Evolutionary conservation across 2,888 invertebrate genomes (phyloP).

Genomic region (Drosophila greeni): DNA sequence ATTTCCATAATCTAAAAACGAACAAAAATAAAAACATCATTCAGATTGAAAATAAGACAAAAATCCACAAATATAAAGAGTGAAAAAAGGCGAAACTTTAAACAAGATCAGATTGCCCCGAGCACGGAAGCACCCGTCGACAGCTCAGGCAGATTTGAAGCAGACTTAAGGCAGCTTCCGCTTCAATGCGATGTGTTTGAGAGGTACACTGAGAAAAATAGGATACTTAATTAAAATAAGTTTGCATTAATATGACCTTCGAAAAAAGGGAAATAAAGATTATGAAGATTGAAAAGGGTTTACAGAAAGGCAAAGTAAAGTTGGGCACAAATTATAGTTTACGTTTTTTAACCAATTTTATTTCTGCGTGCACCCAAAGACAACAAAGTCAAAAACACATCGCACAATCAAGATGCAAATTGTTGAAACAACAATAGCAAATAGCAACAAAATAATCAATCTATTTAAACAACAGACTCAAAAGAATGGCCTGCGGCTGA

Average conservation of each 20-base stretch:
- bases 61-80: conserved; percentile 35
- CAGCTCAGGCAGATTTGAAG: conserved; percentile 32
- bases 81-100: conserved; percentile 43
- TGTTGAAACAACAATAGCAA: conserved; percentile 47
- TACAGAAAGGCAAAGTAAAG: not conserved
- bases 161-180: conserved; percentile 59
- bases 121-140: conserved; percentile 59
- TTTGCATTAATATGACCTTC: not conserved
- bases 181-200: conserved; percentile 47
- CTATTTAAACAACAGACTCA: conserved; percentile 57
- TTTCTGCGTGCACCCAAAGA: conserved; percentile 11
- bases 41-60: conserved; percentile 21
- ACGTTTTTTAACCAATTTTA: not conserved
- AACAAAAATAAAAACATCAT: conserved; percentile 30
- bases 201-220: not conserved
- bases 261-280: no score
- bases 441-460: conserved; percentile 62
- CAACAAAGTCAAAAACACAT: conserved; percentile 9
- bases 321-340: no score
- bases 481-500: conserved; percentile 51
- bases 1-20: conserved; percentile 58
- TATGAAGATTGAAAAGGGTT: no score
- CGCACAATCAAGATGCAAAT: conserved; percentile 69
- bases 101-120: conserved; percentile 62
- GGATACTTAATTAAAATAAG: no score